These are phyloP conservation scores for Tenodera sinensis DNA, from an alignment of 2,888 invertebrate genomes.

Conservation along the genomic window DNA sequence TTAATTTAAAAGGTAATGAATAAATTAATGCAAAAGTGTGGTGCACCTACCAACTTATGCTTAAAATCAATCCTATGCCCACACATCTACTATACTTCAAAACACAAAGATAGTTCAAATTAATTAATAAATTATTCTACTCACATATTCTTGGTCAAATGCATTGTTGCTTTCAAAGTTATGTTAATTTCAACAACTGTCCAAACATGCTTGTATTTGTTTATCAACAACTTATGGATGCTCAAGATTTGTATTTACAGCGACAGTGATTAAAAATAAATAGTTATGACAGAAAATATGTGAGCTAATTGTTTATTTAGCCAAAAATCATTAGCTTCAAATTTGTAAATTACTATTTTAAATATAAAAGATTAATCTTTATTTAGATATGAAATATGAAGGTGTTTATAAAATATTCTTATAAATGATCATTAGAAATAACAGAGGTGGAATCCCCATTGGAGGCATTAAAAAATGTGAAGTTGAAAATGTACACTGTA, in stretches of 20 bases:
- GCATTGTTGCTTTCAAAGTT: not conserved
- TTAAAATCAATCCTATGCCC: not conserved
- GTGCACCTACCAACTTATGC: not conserved
- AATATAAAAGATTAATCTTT: not conserved
- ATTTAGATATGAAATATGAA: not conserved
- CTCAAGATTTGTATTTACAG: not conserved
- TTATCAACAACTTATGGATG: not conserved
- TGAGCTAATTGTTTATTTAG: too few relatives aligned
- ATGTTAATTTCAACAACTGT: slow-evolving; percentile 4
- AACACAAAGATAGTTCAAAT: not conserved
- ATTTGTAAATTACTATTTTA: not conserved
- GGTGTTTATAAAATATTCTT: not conserved
- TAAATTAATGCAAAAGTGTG: not conserved
- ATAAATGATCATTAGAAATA: too few relatives aligned
- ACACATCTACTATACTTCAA: not conserved
- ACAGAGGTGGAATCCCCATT: not conserved
- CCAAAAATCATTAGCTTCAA: too few relatives aligned
- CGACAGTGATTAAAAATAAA: not conserved
- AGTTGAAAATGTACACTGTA: not conserved
- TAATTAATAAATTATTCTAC: not conserved
- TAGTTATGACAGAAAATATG: too few relatives aligned
- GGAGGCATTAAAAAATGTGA: not conserved
- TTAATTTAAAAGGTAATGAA: not conserved
- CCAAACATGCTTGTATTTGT: not conserved
- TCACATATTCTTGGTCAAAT: not conserved